A percentile compares a stretch with the other conserved stretches of the same genome.
phyloP scores from a whole-genome alignment of 1,140 invertebrate genomes.

The Neodiprion pinetum region DNA sequence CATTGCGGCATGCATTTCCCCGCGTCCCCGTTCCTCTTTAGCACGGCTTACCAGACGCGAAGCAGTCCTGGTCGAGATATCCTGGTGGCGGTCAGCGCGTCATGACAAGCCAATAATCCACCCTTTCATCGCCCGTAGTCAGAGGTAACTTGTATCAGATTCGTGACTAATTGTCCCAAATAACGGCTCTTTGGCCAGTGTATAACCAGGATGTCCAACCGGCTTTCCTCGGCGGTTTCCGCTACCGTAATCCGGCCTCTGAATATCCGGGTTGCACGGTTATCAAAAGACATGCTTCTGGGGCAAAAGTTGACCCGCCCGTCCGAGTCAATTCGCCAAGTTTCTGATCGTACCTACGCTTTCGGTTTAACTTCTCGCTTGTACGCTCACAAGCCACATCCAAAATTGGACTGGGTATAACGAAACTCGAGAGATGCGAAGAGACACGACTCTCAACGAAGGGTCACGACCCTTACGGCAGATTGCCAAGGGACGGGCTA shows the following conservation, averaged over 20 bases:
- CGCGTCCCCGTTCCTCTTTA: not conserved
- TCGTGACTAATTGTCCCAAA: not conserved
- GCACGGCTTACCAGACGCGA: not conserved
- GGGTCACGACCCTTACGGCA: slow-evolving; percentile 29
- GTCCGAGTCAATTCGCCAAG: not conserved
- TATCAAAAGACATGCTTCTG: not conserved
- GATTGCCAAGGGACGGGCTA: slow-evolving; percentile 45
- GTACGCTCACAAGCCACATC: no score
- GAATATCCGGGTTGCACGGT: no score
- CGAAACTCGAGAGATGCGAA: slow-evolving; percentile 15
- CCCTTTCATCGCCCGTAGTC: not conserved
- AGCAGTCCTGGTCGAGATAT: not conserved
- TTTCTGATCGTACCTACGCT: not conserved
- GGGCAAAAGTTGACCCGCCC: not conserved
- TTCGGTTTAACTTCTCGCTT: no score
- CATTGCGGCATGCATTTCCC: not conserved
- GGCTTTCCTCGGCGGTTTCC: no score
- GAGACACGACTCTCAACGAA: slow-evolving; percentile 20
- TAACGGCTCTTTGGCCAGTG: not conserved
- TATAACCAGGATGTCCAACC: no score
- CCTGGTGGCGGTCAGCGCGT: not conserved
- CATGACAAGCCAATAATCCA: not conserved
- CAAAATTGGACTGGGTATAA: not conserved
- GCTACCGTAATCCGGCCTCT: no score
- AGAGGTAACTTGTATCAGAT: not conserved